Conservation (phyloP, 2,797 vertebrate species). For the Anabas testudineus region DNA sequence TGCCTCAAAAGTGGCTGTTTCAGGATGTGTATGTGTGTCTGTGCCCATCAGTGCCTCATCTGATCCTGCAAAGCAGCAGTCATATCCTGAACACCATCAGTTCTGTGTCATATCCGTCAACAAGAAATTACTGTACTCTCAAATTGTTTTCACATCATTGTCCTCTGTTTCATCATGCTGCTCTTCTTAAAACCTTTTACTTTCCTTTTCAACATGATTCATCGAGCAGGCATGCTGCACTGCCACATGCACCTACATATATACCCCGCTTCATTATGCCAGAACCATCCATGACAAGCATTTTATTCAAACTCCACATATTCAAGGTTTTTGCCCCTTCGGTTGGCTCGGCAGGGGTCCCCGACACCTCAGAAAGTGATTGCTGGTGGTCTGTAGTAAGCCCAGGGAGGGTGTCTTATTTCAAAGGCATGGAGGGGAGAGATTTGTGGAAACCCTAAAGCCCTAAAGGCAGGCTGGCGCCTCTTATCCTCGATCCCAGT, state of each 20-base stretch:
- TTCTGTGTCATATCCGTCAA: slow-evolving; percentile 38
- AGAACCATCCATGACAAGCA: slow-evolving; percentile 4
- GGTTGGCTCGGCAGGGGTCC: slow-evolving; percentile 49
- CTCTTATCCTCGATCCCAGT: slow-evolving; percentile 60
- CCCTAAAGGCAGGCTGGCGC: slow-evolving; percentile 69
- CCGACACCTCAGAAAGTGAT: slow-evolving; percentile 38
- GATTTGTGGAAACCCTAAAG: slow-evolving; percentile 77
- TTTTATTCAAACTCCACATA: slow-evolving; percentile 38
- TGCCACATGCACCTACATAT: neutral
- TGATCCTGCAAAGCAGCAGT: too few relatives aligned
- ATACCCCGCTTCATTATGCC: slow-evolving; percentile 1
- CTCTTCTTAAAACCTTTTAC: slow-evolving; percentile 36
- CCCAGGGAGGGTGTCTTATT: slow-evolving; percentile 68
- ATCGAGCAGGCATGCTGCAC: slow-evolving; percentile 17
- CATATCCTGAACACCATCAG: slow-evolving; percentile 39
- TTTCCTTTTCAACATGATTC: slow-evolving; percentile 36
- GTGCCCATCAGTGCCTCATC: slow-evolving; percentile 53
- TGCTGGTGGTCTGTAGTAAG: slow-evolving; percentile 64
- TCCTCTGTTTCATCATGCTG: slow-evolving; percentile 47
- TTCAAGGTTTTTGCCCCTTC: slow-evolving; percentile 33
- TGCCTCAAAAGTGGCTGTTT: slow-evolving; percentile 6
- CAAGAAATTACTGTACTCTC: too few relatives aligned
- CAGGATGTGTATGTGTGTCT: neutral
- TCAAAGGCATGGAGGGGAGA: slow-evolving; percentile 76
- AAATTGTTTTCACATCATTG: slow-evolving; percentile 9